A percentile compares a stretch with the other conserved stretches of the same genome.
Evolutionary conservation across 2,888 invertebrate species (phyloP).

Genomic region (Diogma glabrata): DNA sequence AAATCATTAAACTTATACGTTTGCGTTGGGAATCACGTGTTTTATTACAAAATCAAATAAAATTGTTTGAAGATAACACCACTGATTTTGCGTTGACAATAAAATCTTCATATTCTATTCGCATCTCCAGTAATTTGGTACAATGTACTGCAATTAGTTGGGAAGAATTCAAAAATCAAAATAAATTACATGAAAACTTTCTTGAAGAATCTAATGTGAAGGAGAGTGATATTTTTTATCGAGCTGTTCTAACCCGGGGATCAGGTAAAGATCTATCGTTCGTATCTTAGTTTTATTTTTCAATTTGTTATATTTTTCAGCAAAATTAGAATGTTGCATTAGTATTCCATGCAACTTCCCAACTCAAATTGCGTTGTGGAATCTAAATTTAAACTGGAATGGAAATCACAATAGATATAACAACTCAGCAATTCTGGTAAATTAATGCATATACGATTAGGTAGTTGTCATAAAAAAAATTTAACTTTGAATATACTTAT

Average conservation of each 20-base stretch:
- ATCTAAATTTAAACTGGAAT: conserved; percentile 61
- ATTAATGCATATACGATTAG: conserved; percentile 19
- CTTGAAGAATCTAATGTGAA: conserved; percentile 47
- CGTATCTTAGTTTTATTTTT: conserved; percentile 34
- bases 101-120: conserved; percentile 22
- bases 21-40: conserved; percentile 63
- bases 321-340: conserved; percentile 64
- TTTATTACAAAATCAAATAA: conserved; percentile 66
- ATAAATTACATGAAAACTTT: conserved; percentile 27
- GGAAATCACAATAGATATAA: conserved; percentile 48
- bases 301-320: conserved; percentile 30
- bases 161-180: conserved; percentile 39
- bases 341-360: conserved; percentile 79
- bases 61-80: conserved; percentile 38
- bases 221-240: conserved; percentile 58
- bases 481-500: background rate
- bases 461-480: background rate
- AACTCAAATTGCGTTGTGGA: conserved; percentile 61
- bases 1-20: conserved; percentile 60
- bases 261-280: conserved; percentile 29
- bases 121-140: conserved; percentile 48
- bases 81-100: conserved; percentile 36
- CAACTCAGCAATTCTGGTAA: conserved; percentile 57
- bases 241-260: conserved; percentile 66
- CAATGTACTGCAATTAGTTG: conserved; percentile 60